Evolutionary conservation across 2,113 vertebrate species (phyloP), one percentile per base, ranked within the genome.

Genomic region (Microcebus murinus): DNA sequence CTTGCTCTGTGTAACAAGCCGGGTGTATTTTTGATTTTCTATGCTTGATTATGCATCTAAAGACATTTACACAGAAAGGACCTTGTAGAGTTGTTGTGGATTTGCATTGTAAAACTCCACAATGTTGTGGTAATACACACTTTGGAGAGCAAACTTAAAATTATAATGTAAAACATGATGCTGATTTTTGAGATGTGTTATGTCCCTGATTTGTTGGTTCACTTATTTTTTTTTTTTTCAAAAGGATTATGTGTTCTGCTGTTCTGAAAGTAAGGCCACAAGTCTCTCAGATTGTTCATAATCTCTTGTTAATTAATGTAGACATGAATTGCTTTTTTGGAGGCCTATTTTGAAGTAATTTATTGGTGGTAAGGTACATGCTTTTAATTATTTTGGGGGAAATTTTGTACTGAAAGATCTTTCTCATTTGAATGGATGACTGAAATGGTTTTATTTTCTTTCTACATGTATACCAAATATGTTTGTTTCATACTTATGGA

Each of bases 1-100:
- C 95, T 95, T 92, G 95, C 91, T 98, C 97, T 96, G 90, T 95
- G 96, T 95, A 98, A 96, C 95, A 98, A 98, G 98, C 95, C n/a
- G 90, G 95, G 95, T 96, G 11, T 93, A 91, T 97, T 98, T 98
- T 96, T 90, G 85, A 96, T 94, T 98, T 95, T 91, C 87, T 87
- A 15, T 68, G 52, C 92, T 97, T 98, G 94, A 96, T 96, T 94
- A 98, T 98, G 92, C 95, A 77, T 97, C 91, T 97, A 96, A 98
- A 96, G 98, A 98, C 97, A 96, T 97, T 98, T 98, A 95, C 96
- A 95, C 27, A 14, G 87, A 93, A 93, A 80, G 86, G 1, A 12
- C 85, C 96, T 94, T 10, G 29, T 36, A 95, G 89, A 97, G 84
- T 92, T 61, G 27, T 52, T 95, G 87, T 87, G 29, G 52, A 97